These are phyloP conservation scores for Caenorhabditis macrosperma DNA, from an alignment of 2,888 invertebrate species.

Conservation along the genomic window DNA sequence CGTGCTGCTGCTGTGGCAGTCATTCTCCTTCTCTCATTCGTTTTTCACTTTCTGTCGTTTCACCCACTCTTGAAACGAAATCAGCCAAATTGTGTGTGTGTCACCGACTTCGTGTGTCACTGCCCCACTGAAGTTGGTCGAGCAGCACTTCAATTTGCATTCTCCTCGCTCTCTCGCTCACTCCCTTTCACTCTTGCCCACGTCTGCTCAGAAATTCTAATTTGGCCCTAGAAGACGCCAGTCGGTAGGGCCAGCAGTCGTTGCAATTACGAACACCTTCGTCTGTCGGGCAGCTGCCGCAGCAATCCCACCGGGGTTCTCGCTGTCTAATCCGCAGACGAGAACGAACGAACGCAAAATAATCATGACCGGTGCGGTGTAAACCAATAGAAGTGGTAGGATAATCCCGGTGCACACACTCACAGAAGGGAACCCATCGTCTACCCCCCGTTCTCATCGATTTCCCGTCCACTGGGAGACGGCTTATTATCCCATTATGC, in stretches of 20 bases:
- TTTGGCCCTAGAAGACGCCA: slow-evolving; percentile 20
- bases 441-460: slow-evolving; percentile 9
- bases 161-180: slow-evolving; percentile 18
- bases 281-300: slow-evolving; percentile 13
- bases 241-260: slow-evolving; percentile 2
- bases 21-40: background rate
- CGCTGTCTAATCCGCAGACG: background rate
- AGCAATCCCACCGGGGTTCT: background rate
- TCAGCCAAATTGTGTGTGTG: slow-evolving; percentile 17
- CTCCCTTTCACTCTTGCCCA: background rate
- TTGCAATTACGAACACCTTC: slow-evolving; percentile 52
- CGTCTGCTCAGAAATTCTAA: slow-evolving; percentile 46
- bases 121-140: background rate
- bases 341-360: slow-evolving; percentile 19
- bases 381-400: slow-evolving; percentile 57
- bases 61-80: slow-evolving; percentile 14
- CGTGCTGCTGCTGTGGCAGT: background rate
- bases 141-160: slow-evolving; percentile 53
- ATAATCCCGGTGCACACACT: slow-evolving; percentile 56
- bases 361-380: slow-evolving; percentile 56
- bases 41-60: background rate
- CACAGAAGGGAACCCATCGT: background rate
- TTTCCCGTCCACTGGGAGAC: slow-evolving; percentile 10
- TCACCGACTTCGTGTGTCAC: background rate
- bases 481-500: slow-evolving; percentile 46